phyloP scores from a whole-genome alignment of 2,797 vertebrate genomes.

The Masticophis lateralis region DNA sequence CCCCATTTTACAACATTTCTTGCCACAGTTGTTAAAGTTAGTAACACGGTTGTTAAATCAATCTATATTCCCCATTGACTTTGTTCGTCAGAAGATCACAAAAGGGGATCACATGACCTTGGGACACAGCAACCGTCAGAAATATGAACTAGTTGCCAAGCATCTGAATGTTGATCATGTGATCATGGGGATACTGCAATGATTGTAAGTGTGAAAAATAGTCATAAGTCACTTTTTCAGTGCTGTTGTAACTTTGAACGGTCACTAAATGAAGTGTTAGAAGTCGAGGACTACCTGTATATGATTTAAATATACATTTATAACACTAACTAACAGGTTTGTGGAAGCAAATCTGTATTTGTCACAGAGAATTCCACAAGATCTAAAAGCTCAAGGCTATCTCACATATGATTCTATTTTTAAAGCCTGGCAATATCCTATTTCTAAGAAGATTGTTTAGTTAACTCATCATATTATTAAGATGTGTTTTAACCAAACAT shows the following conservation, averaged over 20 bases:
- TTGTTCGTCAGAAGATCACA: not conserved
- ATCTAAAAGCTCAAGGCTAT: not conserved
- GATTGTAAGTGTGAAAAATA: not conserved
- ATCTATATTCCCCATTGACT: not conserved
- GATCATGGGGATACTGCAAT: not conserved
- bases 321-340: not conserved
- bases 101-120: not conserved
- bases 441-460: not conserved
- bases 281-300: not conserved
- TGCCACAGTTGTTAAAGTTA: not conserved
- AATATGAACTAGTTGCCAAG: not conserved
- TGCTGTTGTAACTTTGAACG: not conserved
- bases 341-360: not conserved
- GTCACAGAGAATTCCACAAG: not conserved
- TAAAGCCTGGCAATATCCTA: not conserved
- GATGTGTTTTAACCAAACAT: not conserved
- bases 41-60: not conserved
- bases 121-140: not conserved
- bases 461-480: not conserved
- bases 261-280: not conserved
- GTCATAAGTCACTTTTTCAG: not conserved
- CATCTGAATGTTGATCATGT: not conserved
- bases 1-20: not conserved
- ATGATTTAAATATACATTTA: not conserved
- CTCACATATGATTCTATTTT: not conserved